These are phyloP conservation scores for Alosa sapidissima DNA, from an alignment of 2,797 vertebrate species.

Conservation along the genomic window DNA sequence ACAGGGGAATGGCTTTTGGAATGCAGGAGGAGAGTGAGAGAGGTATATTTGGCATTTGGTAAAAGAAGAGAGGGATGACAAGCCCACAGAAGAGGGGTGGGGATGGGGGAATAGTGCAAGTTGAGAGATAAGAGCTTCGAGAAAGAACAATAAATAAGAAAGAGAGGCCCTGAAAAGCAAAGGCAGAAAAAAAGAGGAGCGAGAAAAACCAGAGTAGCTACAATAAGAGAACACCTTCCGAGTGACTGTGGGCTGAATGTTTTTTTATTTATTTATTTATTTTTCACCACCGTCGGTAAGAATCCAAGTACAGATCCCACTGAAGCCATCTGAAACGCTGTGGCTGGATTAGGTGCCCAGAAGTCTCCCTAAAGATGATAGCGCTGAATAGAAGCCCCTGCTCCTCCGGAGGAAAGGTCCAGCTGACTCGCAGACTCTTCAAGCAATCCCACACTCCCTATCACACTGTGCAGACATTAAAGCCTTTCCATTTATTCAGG, in stretches of 20 bases:
- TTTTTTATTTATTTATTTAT: background rate
- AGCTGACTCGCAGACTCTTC: slow-evolving; percentile 25
- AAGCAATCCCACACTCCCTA: background rate
- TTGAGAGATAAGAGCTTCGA: background rate
- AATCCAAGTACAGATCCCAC: slow-evolving; percentile 25
- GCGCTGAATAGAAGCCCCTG: slow-evolving; percentile 10
- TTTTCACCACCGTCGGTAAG: background rate
- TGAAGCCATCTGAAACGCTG: slow-evolving; percentile 12
- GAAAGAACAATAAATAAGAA: background rate
- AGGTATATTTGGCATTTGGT: background rate
- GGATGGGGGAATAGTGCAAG: background rate
- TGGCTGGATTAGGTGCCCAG: slow-evolving; percentile 23
- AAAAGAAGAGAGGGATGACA: background rate
- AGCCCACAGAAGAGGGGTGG: background rate
- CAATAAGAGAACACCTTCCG: background rate
- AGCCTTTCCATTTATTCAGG: background rate
- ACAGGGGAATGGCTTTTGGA: slow-evolving; percentile 16
- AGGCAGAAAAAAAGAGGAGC: background rate
- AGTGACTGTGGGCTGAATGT: background rate
- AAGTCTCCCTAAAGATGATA: slow-evolving; percentile 20
- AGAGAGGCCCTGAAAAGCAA: background rate
- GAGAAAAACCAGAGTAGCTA: background rate
- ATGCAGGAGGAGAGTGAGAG: background rate
- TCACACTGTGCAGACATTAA: slow-evolving; percentile 1
- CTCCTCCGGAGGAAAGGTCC: slow-evolving; percentile 11